Evolutionary conservation across 1,140 invertebrate species (phyloP).

Genomic region (Marisa cornuarietis): DNA sequence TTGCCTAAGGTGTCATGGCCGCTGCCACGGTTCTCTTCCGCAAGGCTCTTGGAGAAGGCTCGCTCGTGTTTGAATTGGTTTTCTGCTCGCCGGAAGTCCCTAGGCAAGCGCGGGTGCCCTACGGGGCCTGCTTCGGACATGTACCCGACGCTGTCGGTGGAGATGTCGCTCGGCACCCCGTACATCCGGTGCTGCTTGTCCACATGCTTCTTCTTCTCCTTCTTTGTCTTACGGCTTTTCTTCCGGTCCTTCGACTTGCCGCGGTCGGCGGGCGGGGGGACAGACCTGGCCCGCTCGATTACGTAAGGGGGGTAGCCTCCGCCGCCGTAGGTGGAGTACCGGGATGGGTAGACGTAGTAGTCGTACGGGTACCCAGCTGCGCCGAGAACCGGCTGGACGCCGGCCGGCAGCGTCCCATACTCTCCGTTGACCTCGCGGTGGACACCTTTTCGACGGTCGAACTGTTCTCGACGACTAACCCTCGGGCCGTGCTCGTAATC

Average conservation of each 20-base stretch:
- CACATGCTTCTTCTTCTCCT: constrained; percentile 38
- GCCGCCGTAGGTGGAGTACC: constrained; percentile 31
- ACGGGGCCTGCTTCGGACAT: constrained; percentile 40
- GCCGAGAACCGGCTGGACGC: not conserved
- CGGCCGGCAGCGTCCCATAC: constrained; percentile 6
- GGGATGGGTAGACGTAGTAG: constrained; percentile 16
- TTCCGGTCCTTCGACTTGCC: constrained; percentile 43
- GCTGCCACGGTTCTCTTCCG: constrained; percentile 34
- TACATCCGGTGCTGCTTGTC: constrained; percentile 4
- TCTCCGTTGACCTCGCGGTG: constrained; percentile 24
- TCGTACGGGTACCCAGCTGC: constrained; percentile 21
- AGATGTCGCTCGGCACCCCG: constrained; percentile 35
- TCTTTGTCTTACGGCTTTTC: constrained; percentile 32
- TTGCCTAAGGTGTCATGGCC: constrained; percentile 20
- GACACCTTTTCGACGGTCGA: constrained; percentile 37
- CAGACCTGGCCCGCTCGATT: constrained; percentile 37
- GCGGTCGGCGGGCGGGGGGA: constrained; percentile 39
- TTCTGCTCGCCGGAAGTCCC: constrained; percentile 50
- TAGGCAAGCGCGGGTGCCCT: constrained; percentile 32
- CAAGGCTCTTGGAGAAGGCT: constrained; percentile 51
- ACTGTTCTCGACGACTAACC: constrained; percentile 49
- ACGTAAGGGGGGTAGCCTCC: constrained; percentile 25
- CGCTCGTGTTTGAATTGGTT: constrained; percentile 57
- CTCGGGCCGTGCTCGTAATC: constrained; percentile 49
- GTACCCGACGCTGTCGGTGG: constrained; percentile 49